These are phyloP conservation scores for Eufriesea mexicana DNA, from an alignment of 1,140 invertebrate genomes.

Conservation along the genomic window DNA sequence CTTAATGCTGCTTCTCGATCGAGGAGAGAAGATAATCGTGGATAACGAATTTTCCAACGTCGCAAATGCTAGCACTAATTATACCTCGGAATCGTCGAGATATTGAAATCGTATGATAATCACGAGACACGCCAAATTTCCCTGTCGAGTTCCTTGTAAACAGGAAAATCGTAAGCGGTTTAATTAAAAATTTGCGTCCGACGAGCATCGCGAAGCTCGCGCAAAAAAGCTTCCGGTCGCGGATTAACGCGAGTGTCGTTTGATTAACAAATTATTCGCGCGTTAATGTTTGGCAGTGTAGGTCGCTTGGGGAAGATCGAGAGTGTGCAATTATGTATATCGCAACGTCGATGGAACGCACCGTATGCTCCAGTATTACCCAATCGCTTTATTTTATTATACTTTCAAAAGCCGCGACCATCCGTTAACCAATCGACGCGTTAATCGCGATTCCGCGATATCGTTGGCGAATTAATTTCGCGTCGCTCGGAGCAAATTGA, in stretches of 20 bases:
- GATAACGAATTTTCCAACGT: constrained; percentile 12
- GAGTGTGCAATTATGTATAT: no score
- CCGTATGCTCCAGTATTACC: not conserved
- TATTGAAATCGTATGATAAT: not conserved
- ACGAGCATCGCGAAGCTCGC: no score
- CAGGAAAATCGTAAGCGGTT: not conserved
- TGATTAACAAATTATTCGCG: not conserved
- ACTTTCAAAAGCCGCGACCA: no score
- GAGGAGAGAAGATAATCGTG: not conserved
- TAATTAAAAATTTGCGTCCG: not conserved
- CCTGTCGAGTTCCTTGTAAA: not conserved
- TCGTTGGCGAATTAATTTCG: no score
- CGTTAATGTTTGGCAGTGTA: not conserved
- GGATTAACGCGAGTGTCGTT: no score
- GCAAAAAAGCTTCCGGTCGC: not conserved
- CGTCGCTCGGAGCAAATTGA: no score
- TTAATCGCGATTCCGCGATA: no score
- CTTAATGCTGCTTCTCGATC: not conserved
- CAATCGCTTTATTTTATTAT: not conserved
- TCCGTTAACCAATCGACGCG: no score
- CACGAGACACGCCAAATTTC: no score
- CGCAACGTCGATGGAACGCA: not conserved
- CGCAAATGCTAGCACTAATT: not conserved
- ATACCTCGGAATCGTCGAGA: not conserved
- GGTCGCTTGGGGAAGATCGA: no score